Evolutionary conservation across 1,140 invertebrate genomes (phyloP), one percentile per base, ranked within the genome.

Genomic region (Musca domestica): DNA sequence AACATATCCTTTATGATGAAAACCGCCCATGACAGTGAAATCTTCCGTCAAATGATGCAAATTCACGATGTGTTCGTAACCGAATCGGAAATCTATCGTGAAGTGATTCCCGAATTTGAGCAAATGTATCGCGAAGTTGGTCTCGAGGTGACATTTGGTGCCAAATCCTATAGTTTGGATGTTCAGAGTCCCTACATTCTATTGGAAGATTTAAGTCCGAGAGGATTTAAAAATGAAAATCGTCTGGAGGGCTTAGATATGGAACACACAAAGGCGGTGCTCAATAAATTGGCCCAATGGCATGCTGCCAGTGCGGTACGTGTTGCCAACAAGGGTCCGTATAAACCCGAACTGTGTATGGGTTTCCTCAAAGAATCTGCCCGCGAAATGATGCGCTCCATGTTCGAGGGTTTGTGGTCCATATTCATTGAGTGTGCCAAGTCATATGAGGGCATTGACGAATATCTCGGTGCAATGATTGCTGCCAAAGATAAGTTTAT

Each of bases 241-340:
- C 78, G 86, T 58, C 73, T 81, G 20, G 76, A 81, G 65, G 85
- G 85, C 2, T 70, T 88, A 1, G 75, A 85, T 49, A 71, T 83
- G 10, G 74, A 83, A 2, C 83, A 85, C 64, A 75, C 85, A 1
- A 82, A 82, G 20, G 67, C 77, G 4, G 83, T 85, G 0, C 76
- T 87, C 0, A 83, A 83, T 23, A 82, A 83, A n/a, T 71, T 87
- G 17, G 86, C 85, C 0, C 83, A 83, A n/a, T 86, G 86, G 71
- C 86, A 87, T 70, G 86, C 86, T 0, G 71, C 70, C 3, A 81
- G 80, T 15, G 72, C 74, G 7, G 68, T 69, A 14, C 70, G 73
- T 19, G 27, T 76, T 0, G 56, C 64, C 9, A 49, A 69, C 0
- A 76, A 70, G 63, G 76, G 74, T 1, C 48, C 58, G 0, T 77